Conservation (phyloP, 2,113 vertebrate genomes). For the Cathartes aura region DNA sequence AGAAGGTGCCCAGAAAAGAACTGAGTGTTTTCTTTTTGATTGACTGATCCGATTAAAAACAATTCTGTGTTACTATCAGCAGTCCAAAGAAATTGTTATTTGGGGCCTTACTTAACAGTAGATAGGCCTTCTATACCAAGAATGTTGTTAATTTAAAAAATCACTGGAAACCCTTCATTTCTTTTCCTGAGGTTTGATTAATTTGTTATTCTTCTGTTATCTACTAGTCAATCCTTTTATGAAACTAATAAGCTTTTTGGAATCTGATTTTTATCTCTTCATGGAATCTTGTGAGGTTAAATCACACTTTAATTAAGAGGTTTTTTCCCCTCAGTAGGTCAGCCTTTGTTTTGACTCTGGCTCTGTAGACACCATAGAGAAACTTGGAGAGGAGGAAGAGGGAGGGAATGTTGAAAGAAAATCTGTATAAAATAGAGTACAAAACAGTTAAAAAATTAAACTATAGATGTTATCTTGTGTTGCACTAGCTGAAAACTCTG, state of each 20-base stretch:
- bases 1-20: background rate
- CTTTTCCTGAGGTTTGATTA: conserved; percentile 22
- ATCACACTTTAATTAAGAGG: background rate
- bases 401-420: background rate
- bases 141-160: conserved; percentile 15
- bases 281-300: conserved; percentile 6
- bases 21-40: conserved; percentile 1
- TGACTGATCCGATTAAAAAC: background rate
- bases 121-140: background rate
- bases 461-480: background rate
- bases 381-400: background rate
- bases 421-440: background rate
- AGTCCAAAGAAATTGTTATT: background rate
- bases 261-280: conserved; percentile 33
- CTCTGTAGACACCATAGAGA: background rate
- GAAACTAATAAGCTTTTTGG: conserved; percentile 3
- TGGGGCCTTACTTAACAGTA: background rate
- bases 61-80: background rate
- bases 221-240: background rate
- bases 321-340: background rate
- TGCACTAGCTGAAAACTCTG: background rate
- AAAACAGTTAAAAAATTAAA: conserved; percentile 3
- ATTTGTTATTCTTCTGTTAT: conserved; percentile 52
- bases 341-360: conserved; percentile 17
- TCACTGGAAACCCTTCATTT: background rate